Evolutionary conservation across 2,888 invertebrate genomes (phyloP).

Genomic region (Caenorhabditis doughertyi): DNA sequence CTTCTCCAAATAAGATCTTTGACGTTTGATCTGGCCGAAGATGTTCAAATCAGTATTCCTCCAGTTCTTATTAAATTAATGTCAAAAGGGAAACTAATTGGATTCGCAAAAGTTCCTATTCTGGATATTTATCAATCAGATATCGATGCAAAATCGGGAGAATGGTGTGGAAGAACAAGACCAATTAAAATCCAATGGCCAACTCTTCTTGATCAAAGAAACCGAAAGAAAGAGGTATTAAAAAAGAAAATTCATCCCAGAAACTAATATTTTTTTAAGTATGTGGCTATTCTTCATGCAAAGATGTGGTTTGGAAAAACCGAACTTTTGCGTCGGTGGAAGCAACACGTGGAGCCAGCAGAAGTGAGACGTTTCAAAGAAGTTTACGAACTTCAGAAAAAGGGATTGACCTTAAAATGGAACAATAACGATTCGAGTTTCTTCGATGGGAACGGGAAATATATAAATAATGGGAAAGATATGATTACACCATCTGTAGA

Average conservation of each 20-base stretch:
- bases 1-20: slow-evolving; percentile 40
- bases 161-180: slow-evolving; percentile 66
- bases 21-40: slow-evolving; percentile 50
- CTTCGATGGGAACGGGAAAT: slow-evolving; percentile 25
- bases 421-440: slow-evolving; percentile 34
- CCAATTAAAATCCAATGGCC: slow-evolving; percentile 69
- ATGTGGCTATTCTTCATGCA: slow-evolving; percentile 75
- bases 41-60: slow-evolving; percentile 70
- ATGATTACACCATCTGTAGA: background rate
- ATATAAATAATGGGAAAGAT: too few relatives aligned
- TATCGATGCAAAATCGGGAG: slow-evolving; percentile 63
- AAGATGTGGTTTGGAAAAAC: slow-evolving; percentile 76
- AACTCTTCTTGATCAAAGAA: slow-evolving; percentile 56
- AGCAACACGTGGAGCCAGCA: slow-evolving; percentile 71
- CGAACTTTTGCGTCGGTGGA: slow-evolving; percentile 47
- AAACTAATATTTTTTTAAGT: slow-evolving; percentile 44
- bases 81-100: slow-evolving; percentile 75
- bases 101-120: slow-evolving; percentile 75
- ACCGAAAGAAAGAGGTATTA: slow-evolving; percentile 60
- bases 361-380: slow-evolving; percentile 75
- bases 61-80: slow-evolving; percentile 76
- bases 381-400: slow-evolving; percentile 67
- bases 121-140: slow-evolving; percentile 68
- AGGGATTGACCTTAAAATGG: slow-evolving; percentile 31
- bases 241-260: background rate